phyloP scores from a whole-genome alignment of 64 coral and sea anemone genomes.

The Porites lutea region DNA sequence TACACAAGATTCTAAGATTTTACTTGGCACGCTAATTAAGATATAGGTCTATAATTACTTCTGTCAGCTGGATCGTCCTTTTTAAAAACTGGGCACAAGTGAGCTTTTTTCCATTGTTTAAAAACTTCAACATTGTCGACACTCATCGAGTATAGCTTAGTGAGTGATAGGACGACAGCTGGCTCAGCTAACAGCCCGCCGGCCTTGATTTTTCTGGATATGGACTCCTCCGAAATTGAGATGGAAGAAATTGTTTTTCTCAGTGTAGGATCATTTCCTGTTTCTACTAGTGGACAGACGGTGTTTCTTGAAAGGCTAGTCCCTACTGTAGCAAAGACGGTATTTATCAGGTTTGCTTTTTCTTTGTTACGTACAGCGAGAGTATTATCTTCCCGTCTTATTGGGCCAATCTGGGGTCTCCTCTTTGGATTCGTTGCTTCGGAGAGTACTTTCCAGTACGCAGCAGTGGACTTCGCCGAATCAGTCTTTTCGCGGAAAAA shows the following conservation, averaged over 20 bases:
- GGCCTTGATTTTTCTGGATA: not conserved
- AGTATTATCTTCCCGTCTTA: not conserved
- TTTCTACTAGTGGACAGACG: too few relatives aligned
- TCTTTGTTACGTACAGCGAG: not conserved
- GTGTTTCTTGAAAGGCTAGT: not conserved
- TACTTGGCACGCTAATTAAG: not conserved
- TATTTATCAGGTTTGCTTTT: slow-evolving; percentile 5
- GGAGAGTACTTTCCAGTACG: not conserved
- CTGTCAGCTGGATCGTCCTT: slow-evolving; percentile 3
- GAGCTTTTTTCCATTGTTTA: slow-evolving; percentile 3
- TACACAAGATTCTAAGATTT: not conserved
- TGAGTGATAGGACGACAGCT: not conserved
- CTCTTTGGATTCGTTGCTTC: not conserved
- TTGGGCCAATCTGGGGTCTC: not conserved
- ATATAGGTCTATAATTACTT: slow-evolving; percentile 12
- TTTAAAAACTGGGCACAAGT: not conserved
- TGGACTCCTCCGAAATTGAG: too few relatives aligned
- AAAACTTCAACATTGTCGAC: not conserved
- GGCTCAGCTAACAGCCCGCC: not conserved
- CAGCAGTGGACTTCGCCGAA: not conserved
- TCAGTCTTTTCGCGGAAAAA: not conserved
- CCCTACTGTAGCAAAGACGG: not conserved
- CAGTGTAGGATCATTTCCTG: too few relatives aligned
- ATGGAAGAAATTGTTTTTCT: too few relatives aligned
- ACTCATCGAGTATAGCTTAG: not conserved